Evolutionary conservation across 2,888 invertebrate genomes (phyloP).

Genomic region (Tuberolachnus salignus): DNA sequence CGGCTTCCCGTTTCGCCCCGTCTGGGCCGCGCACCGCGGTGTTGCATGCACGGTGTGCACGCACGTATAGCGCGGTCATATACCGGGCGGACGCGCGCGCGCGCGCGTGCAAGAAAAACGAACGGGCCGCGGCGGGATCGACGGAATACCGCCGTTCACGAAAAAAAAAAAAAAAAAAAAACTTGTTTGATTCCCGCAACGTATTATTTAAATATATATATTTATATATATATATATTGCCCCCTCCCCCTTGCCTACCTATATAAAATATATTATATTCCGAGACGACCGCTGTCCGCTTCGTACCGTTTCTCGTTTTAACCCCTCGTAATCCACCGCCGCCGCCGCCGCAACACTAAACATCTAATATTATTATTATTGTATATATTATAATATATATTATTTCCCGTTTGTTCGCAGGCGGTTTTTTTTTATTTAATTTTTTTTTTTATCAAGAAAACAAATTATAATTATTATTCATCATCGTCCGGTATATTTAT

Average conservation of each 20-base stretch:
- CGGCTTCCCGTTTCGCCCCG: neutral
- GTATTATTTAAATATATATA: conserved; percentile 45
- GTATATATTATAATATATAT: conserved; percentile 19
- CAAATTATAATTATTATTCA: conserved; percentile 51
- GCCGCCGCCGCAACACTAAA: neutral
- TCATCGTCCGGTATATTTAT: no score
- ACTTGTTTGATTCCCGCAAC: conserved; percentile 49
- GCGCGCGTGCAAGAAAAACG: neutral
- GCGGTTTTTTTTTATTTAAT: conserved; percentile 4
- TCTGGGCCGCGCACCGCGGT: neutral
- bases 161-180: no score
- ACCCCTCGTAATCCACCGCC: neutral
- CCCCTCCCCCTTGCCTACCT: neutral
- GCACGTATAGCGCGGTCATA: neutral
- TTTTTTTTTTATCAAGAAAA: conserved; percentile 38
- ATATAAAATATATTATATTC: no score
- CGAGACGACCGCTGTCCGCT: neutral
- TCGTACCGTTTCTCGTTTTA: conserved; percentile 41
- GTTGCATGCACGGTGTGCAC: neutral
- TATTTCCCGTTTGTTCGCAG: conserved; percentile 23
- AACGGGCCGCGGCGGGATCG: conserved; percentile 27
- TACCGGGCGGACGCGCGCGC: neutral
- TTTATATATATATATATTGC: conserved; percentile 21
- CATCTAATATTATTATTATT: neutral
- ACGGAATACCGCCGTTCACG: conserved; percentile 10